Evolutionary conservation across 1,140 invertebrate species (phyloP).

Genomic region (Solenopsis fugax): DNA sequence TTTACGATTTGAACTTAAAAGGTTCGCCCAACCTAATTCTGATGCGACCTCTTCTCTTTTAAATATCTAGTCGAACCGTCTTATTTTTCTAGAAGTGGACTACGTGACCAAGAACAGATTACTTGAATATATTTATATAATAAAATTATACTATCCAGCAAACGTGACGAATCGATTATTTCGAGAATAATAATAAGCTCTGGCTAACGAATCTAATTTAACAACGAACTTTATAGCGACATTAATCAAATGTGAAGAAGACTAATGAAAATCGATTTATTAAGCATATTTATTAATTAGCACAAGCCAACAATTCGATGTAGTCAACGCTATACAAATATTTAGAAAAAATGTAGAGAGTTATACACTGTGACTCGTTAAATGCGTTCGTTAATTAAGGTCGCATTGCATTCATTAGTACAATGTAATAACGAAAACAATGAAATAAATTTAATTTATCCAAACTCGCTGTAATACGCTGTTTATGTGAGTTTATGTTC

Average conservation of each 20-base stretch:
- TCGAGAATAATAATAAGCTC: neutral
- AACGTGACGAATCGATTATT: neutral
- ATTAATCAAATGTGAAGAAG: neutral
- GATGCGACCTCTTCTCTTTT: neutral
- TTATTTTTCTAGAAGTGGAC: conserved; percentile 3
- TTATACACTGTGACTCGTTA: conserved; percentile 19
- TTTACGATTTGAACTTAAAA: conserved; percentile 32
- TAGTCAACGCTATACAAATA: neutral
- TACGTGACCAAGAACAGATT: neutral
- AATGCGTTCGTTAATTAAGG: conserved; percentile 55
- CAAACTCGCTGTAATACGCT: conserved; percentile 22
- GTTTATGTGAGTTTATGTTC: conserved; percentile 16
- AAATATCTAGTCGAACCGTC: conserved; percentile 31
- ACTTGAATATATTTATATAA: neutral
- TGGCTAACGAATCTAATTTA: conserved; percentile 3
- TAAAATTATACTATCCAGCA: neutral
- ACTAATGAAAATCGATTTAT: conserved; percentile 29
- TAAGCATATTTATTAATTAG: conserved; percentile 42
- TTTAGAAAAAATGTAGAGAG: conserved; percentile 28
- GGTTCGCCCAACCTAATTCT: neutral
- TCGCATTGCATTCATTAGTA: conserved; percentile 21
- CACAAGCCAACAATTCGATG: neutral
- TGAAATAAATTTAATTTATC: conserved; percentile 33
- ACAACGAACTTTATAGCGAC: neutral
- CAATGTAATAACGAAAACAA: conserved; percentile 33